Evolutionary conservation across 1,140 invertebrate genomes (phyloP), one percentile per base, ranked within the genome.

Genomic region (Dufourea novaeangliae): DNA sequence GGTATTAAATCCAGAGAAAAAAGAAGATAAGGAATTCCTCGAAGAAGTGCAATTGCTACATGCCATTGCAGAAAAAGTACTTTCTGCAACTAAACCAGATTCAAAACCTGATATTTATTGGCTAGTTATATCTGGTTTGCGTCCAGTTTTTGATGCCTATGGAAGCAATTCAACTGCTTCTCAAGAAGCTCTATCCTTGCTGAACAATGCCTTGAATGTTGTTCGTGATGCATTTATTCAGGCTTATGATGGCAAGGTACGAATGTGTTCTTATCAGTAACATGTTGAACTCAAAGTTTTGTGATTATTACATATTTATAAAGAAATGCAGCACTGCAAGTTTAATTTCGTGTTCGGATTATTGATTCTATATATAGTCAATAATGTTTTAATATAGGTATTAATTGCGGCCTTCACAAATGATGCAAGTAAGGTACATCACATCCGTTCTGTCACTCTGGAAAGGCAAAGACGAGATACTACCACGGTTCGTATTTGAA

Each of bases 11-110:
- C 52, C 85, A 22, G 74, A 87, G 1, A 86, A 93, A 34, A 94
- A 95, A 39, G 95, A 95, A 78, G 95, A 96, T 86, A 93, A 93
- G 32, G 93, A 94, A 79, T 96, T 95, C 85, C 88, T 96, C 1
- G 92, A 94, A 84, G 94, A 96, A 89, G 89, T 96, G 25, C 94
- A 94, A 80, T 90, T 94, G 50, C 91, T 96, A 17, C 94, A 94
- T 86, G 92, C 93, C 62, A 94, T 96, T 63, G 93, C 93, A 73
- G 91, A 93, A 44, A 94, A 94, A 88, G 93, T 94, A 70, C 87
- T 82, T 56, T 93, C 93, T 64, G 93, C 87, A 0, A 88, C 94
- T 32, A 90, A 89, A 62, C 70, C 80, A 46, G 94, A 96, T 85
- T 93, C 93, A 57, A 90, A 94, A 62, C 92, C 95, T 57, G 95